Base-by-base conservation (phyloP, 1,140 invertebrate species). In the Aphelinus atriplicis region DNA sequence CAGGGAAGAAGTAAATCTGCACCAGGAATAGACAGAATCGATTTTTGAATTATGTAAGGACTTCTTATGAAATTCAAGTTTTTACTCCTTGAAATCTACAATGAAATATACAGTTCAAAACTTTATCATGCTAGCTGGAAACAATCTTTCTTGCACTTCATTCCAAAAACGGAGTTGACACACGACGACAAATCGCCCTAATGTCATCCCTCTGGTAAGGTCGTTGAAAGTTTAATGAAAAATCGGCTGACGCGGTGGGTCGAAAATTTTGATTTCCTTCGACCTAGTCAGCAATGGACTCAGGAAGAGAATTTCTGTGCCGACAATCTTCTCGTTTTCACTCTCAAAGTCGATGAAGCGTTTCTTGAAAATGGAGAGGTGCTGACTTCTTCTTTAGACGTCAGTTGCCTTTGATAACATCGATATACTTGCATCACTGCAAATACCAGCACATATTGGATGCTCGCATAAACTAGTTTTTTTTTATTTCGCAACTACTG, bases 91-190 rank as follows among this genome's bases (percentile, higher is more conserved):
- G 46, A 63, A 10, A 63, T 63, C 10, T 63, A 48, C 26, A 63
- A 63, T 63, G 61, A 63, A 3, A 63, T 48, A 47, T 63, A n/a
- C n/a, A n/a, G n/a, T n/a, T 48, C 48, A 7, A 9, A 48, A 63
- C 45, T 48, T 2, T 63, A 48, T 10, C 61, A 7, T 2, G 9
- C 3, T 10, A 2, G 3, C 3, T 63, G 61, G 61, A 63, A 48
- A 48, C 47, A 43, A 61, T 61, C 42, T 43, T 61, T 4, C 45
- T 43, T 61, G 2, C 42, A 61, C n/a, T 61, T 61, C 42, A 45
- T 61, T 4, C 2, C 3, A 2, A 45, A 61, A 45, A 3, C 58
- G 3, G 43, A 61, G 26, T 26, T 45, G 5, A 61, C 3, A 61
- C 3, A 3, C 26, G 3, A 4, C 2, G 26, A 4, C 58, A 5